A percentile compares a stretch with the other conserved stretches of the same genome.
Conservation (phyloP, 2,888 invertebrate genomes). For the Petrolisthes manimaculis region DNA sequence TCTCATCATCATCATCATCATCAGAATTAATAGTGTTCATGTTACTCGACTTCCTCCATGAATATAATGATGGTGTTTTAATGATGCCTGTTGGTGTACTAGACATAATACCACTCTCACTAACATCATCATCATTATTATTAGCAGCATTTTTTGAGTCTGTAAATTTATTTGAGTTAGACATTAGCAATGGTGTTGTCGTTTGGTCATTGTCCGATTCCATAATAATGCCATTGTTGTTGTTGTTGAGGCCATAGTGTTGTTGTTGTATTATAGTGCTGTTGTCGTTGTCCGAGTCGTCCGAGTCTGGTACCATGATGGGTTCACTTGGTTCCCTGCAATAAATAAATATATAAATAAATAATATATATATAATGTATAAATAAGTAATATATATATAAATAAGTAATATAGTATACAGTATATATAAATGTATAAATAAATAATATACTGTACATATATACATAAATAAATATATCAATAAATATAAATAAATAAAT, state of each 20-base stretch:
- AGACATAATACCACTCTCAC: not conserved
- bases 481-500: too few relatives aligned
- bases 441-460: too few relatives aligned
- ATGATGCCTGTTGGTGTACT: not conserved
- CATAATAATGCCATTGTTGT: not conserved
- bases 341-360: not conserved
- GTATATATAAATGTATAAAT: too few relatives aligned
- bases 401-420: too few relatives aligned
- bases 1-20: conserved; percentile 1
- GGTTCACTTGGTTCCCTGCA: not conserved
- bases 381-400: too few relatives aligned
- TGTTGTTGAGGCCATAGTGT: not conserved
- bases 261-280: not conserved
- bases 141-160: too few relatives aligned
- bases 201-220: not conserved
- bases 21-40: not conserved
- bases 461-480: too few relatives aligned
- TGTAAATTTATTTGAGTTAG: too few relatives aligned
- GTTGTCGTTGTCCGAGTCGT: not conserved
- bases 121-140: too few relatives aligned
- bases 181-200: not conserved
- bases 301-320: not conserved
- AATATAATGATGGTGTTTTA: not conserved
- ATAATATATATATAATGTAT: too few relatives aligned
- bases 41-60: not conserved